Evolutionary conservation across 2,113 vertebrate species (phyloP).

Genomic region (Dolichallabes microphthalmus): DNA sequence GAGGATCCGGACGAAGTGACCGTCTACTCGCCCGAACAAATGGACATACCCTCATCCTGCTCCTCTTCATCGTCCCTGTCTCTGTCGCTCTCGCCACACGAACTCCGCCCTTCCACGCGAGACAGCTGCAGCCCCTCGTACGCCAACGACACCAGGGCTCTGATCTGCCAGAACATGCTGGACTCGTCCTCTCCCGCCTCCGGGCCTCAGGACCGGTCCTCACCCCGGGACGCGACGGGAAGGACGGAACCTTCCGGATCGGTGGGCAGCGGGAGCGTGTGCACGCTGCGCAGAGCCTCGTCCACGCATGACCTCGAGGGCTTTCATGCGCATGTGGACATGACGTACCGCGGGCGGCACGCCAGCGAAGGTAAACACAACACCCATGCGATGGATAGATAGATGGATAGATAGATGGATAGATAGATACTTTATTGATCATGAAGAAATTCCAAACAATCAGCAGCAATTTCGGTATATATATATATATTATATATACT

Average conservation of each 20-base stretch:
- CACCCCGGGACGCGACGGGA: slow-evolving; percentile 88
- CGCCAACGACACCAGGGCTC: slow-evolving; percentile 90
- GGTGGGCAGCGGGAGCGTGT: slow-evolving; percentile 76
- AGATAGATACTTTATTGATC: no score
- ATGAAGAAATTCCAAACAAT: no score
- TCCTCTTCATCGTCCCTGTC: slow-evolving; percentile 46
- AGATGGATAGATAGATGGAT: no score
- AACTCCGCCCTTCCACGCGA: slow-evolving; percentile 86
- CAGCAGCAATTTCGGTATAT: no score
- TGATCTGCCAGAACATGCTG: slow-evolving; percentile 82
- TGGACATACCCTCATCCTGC: slow-evolving; percentile 41
- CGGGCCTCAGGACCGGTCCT: slow-evolving; percentile 91
- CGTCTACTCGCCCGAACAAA: slow-evolving; percentile 85
- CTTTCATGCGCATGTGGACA: slow-evolving; percentile 80
- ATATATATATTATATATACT: no score
- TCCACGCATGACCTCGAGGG: slow-evolving; percentile 93
- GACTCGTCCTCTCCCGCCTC: slow-evolving; percentile 86
- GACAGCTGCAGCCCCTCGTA: slow-evolving; percentile 92
- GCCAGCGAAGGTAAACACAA: slow-evolving; percentile 89
- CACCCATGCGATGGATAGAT: neutral
- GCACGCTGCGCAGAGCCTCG: slow-evolving; percentile 89
- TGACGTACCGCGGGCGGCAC: slow-evolving; percentile 87
- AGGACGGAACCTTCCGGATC: slow-evolving; percentile 77
- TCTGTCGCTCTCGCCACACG: slow-evolving; percentile 64
- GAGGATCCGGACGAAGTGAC: slow-evolving; percentile 92